phyloP scores from a whole-genome alignment of 2,888 invertebrate genomes.

The Allolobophora icterica region DNA sequence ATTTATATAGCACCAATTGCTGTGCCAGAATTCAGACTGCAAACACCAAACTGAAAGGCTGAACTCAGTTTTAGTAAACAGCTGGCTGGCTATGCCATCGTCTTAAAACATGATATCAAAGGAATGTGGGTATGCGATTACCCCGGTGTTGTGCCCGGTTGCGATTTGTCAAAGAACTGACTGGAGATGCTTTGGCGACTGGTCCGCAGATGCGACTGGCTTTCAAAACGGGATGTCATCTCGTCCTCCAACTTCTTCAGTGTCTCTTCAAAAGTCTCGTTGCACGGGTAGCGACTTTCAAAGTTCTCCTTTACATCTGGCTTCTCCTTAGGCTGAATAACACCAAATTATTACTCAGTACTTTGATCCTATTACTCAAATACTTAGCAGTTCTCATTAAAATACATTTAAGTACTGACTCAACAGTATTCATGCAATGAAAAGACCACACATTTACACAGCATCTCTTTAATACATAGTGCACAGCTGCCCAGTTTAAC shows the following conservation, averaged over 20 bases:
- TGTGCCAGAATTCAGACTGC: background rate
- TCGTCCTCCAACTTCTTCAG: conserved; percentile 34
- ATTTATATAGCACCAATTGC: background rate
- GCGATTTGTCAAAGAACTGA: background rate
- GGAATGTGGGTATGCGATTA: background rate
- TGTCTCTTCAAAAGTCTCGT: conserved; percentile 38
- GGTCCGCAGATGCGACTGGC: background rate
- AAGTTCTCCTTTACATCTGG: background rate
- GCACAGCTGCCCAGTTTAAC: background rate
- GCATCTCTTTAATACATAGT: background rate
- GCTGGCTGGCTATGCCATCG: background rate
- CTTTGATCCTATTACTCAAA: background rate
- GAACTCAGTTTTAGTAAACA: background rate
- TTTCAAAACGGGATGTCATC: conserved; percentile 22
- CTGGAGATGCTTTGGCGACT: conserved; percentile 23
- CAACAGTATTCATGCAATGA: background rate
- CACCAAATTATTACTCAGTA: background rate
- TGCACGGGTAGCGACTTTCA: background rate
- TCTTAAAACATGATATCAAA: background rate
- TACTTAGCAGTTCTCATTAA: too few relatives aligned
- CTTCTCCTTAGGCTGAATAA: background rate
- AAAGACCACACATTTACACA: background rate
- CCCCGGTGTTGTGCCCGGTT: background rate
- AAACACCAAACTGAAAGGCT: background rate
- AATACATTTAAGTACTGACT: background rate